Percentiles rank a stretch among this genome's conserved stretches.
These are phyloP conservation scores for Ditula angustiorana DNA, from an alignment of 2,888 invertebrate species.

Conservation along the genomic window DNA sequence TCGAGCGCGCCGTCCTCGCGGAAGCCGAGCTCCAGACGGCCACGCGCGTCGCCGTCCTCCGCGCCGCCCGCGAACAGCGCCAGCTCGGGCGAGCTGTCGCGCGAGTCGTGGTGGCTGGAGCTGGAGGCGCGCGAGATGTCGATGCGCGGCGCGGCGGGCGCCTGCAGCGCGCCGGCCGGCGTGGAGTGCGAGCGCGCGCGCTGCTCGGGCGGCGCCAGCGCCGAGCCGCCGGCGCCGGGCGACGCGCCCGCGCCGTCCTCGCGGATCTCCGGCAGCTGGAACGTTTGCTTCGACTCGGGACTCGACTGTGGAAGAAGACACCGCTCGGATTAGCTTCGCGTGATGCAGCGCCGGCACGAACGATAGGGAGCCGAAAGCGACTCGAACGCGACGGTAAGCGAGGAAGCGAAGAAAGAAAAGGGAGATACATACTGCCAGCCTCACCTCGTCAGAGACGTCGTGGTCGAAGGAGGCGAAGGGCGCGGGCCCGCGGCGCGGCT, in stretches of 20 bases:
- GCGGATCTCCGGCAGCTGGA: constrained; percentile 84
- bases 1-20: constrained; percentile 93
- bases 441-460: constrained; percentile 94
- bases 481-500: constrained; percentile 95
- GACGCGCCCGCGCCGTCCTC: constrained; percentile 72
- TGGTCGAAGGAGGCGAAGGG: constrained; percentile 97
- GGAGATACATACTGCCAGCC: constrained; percentile 85
- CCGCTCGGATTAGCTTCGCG: neutral
- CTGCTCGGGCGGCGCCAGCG: constrained; percentile 64
- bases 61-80: constrained; percentile 88
- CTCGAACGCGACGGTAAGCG: constrained; percentile 11
- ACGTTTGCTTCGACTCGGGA: constrained; percentile 84
- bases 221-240: constrained; percentile 46
- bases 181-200: constrained; percentile 77
- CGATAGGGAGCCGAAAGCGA: constrained; percentile 14
- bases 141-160: constrained; percentile 93
- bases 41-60: constrained; percentile 54
- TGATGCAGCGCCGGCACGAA: neutral
- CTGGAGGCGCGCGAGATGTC: constrained; percentile 96
- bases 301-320: constrained; percentile 76
- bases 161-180: constrained; percentile 73
- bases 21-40: constrained; percentile 83
- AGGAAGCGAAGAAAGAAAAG: constrained; percentile 53
- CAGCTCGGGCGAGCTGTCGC: constrained; percentile 93
- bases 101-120: constrained; percentile 94